A percentile compares a stretch with the other conserved stretches of the same genome.
These are phyloP conservation scores for Branchellion lobata DNA, from an alignment of 2,888 invertebrate species.

Conservation along the genomic window DNA sequence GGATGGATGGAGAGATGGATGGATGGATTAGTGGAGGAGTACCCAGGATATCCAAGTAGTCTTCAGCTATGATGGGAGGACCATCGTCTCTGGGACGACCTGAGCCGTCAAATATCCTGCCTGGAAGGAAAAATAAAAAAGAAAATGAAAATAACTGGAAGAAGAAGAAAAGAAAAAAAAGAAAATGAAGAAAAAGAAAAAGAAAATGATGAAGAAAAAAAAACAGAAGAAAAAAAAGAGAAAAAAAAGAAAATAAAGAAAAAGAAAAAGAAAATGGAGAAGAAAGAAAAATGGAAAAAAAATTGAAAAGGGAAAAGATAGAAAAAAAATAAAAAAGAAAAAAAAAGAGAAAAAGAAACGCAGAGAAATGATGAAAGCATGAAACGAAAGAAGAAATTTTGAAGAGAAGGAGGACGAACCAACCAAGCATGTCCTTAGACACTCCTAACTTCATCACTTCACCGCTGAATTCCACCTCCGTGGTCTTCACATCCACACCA, in stretches of 20 bases:
- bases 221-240: background rate
- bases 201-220: background rate
- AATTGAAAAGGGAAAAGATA: too few species aligned
- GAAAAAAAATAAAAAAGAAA: too few species aligned
- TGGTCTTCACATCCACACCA: slow-evolving; percentile 98
- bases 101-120: slow-evolving; percentile 97
- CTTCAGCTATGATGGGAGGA: slow-evolving; percentile 96
- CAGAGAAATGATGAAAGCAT: too few species aligned
- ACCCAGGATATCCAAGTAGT: slow-evolving; percentile 94
- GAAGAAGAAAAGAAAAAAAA: background rate
- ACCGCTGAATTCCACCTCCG: slow-evolving; percentile 97
- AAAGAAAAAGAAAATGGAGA: too few species aligned
- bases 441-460: slow-evolving; percentile 97
- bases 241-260: background rate
- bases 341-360: too few species aligned
- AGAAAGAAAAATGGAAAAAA: too few species aligned
- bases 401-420: slow-evolving; percentile 64
- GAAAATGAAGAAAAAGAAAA: background rate
- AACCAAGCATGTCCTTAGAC: slow-evolving; percentile 91
- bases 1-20: too few species aligned
- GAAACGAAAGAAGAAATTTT: too few species aligned
- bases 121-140: slow-evolving; percentile 52
- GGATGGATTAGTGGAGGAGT: too few species aligned
- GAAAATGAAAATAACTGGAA: background rate
- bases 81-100: slow-evolving; percentile 99